Evolutionary conservation across 2,888 invertebrate genomes (phyloP), one percentile per base, ranked within the genome.

Genomic region (Trypoxylon attenuatum): DNA sequence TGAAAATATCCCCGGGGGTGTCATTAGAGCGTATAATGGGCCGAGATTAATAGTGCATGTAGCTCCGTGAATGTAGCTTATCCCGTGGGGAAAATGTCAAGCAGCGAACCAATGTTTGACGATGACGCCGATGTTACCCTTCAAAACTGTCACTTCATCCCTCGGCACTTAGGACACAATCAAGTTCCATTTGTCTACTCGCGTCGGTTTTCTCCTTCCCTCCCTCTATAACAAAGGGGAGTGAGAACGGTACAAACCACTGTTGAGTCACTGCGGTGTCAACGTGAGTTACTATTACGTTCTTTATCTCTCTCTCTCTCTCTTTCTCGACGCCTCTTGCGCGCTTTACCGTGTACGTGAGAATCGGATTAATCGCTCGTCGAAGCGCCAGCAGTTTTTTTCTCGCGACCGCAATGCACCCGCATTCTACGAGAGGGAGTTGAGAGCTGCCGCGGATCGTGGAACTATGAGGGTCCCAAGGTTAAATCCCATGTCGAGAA

Each of bases 81-180:
- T 67, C 59, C 71, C 71, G 27, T 60, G 68, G 76, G 75, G 77
- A 76, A 77, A 82, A 76, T 77, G 76, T 77, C 77, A 80, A 73
- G 73, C 74, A 75, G 66, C 69, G 68, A 71, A 66, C 69, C 75
- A 67, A 71, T 69, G 75, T 79, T 77, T 77, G 73, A 79, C 68
- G 75, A 77, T 70, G 75, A 71, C 71, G 77, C 57, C 63, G 67
- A 71, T 73, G 78, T 74, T 76, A 67, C 76, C 78, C 77, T 72
- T 77, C 69, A 76, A 73, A 78, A 76, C 53, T 76, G 71, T 76
- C 69, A 60, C 71, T 69, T 72, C 69, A 67, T 76, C 77, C 75
- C 70, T 56, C 64, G 57, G 62, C 71, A 73, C 75, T 77, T 68
- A 62, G 62, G 63, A 62, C 58, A 77, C 75, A 73, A 75, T 77